Evolutionary conservation across 2,113 vertebrate species (phyloP).

Genomic region (Cavia aperea): DNA sequence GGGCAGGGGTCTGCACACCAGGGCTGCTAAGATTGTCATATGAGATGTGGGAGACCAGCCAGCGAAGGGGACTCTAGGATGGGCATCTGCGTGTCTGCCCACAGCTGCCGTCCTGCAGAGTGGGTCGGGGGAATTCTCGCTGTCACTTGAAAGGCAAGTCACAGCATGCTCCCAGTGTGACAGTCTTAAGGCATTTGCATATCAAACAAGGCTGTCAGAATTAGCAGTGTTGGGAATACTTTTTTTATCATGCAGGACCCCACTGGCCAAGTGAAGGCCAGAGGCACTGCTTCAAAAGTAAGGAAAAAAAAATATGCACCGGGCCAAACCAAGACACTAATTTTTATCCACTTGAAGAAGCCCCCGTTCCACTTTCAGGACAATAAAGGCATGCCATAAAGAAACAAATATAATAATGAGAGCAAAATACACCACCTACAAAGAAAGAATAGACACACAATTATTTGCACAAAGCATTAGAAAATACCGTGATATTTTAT

Average conservation of each 20-base stretch:
- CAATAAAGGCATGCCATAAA: neutral
- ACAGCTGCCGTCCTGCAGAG: neutral
- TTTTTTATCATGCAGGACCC: neutral
- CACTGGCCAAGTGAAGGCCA: neutral
- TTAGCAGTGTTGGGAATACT: neutral
- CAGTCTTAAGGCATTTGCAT: neutral
- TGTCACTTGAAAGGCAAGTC: neutral
- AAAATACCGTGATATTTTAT: slow-evolving; percentile 98
- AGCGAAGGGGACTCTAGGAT: too few species aligned
- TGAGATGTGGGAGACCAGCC: neutral
- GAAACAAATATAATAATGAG: neutral
- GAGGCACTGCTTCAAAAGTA: neutral
- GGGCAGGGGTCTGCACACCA: neutral
- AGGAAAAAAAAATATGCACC: neutral
- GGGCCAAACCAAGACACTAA: slow-evolving; percentile 32
- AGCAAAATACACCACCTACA: slow-evolving; percentile 6
- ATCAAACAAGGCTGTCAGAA: neutral
- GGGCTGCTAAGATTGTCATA: neutral
- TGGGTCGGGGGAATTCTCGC: neutral
- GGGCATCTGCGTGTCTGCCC: neutral
- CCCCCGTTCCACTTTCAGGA: fast-evolving
- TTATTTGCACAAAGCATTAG: slow-evolving; percentile 83
- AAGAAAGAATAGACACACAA: slow-evolving; percentile 72
- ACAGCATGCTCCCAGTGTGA: neutral
- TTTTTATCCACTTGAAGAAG: neutral